A percentile compares a stretch with the other conserved stretches of the same genome.
Conservation (phyloP, 2,113 vertebrate genomes). For the Tylochromis polylepis region DNA sequence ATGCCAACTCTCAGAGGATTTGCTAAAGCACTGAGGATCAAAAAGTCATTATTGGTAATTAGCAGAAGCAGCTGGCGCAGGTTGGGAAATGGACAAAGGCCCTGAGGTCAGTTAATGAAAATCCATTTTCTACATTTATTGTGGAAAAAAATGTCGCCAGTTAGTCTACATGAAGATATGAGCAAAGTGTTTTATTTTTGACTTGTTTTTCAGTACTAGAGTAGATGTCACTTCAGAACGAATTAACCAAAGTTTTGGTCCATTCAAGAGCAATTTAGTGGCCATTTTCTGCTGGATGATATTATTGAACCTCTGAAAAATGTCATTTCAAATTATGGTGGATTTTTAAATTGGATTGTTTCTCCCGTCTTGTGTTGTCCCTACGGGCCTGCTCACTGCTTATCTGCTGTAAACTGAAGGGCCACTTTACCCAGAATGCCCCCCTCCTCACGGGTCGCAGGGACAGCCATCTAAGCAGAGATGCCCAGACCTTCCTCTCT, state of each 20-base stretch:
- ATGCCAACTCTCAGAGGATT: slow-evolving; percentile 36
- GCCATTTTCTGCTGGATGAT: neutral
- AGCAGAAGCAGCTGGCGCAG: slow-evolving; percentile 13
- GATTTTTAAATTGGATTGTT: neutral
- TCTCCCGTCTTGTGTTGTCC: neutral
- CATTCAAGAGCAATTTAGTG: neutral
- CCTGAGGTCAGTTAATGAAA: neutral
- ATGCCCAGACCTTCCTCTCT: neutral
- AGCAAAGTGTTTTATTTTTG: neutral
- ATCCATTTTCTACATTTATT: neutral
- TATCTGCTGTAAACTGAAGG: neutral
- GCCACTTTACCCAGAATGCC: no score
- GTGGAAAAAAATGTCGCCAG: neutral
- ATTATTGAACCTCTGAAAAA: neutral
- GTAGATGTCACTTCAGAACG: neutral
- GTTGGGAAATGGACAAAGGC: neutral
- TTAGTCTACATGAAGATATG: neutral
- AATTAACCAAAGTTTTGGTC: neutral
- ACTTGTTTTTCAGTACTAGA: neutral
- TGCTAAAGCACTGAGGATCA: slow-evolving; percentile 16
- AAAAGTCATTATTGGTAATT: slow-evolving; percentile 39
- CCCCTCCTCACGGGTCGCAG: accelerated
- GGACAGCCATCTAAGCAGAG: neutral
- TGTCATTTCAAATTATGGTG: accelerated
- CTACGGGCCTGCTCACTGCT: neutral